phyloP scores from a whole-genome alignment of 2,113 vertebrate genomes.

The Eleginops maclovinus region DNA sequence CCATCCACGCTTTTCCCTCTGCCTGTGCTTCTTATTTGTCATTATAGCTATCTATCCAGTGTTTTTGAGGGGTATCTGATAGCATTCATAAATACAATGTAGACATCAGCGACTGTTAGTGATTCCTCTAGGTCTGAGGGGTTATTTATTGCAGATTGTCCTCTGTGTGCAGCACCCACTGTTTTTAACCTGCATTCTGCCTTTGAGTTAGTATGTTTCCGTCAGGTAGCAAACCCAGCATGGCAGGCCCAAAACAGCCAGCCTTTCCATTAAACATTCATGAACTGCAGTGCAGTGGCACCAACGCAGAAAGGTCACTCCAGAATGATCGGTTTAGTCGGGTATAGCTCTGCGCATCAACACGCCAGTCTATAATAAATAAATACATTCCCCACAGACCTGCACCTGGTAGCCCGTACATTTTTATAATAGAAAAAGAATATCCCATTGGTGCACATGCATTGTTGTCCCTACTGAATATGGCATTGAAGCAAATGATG shows the following conservation, averaged over 20 bases:
- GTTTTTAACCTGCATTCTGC: conserved; percentile 62
- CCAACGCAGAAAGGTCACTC: conserved; percentile 79
- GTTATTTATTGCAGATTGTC: conserved; percentile 48
- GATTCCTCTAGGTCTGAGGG: conserved; percentile 34
- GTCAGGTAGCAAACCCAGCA: conserved; percentile 63
- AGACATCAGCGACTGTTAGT: conserved; percentile 13
- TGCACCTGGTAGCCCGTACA: conserved; percentile 38
- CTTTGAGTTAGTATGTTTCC: conserved; percentile 68
- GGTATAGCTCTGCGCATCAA: conserved; percentile 50
- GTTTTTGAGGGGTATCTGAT: conserved; percentile 19
- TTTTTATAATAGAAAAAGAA: conserved; percentile 47
- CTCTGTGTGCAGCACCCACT: conserved; percentile 46
- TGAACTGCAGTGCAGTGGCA: conserved; percentile 74
- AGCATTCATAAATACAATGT: conserved; percentile 45
- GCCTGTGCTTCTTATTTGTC: conserved; percentile 12
- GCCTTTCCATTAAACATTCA: conserved; percentile 80
- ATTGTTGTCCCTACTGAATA: conserved; percentile 30
- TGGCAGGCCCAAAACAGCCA: conserved; percentile 71
- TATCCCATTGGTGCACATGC: conserved; percentile 34
- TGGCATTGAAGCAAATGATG: conserved; percentile 23
- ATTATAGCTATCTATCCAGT: background rate
- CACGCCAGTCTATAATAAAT: conserved; percentile 53
- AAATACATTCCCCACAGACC: conserved; percentile 51
- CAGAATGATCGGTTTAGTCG: conserved; percentile 64
- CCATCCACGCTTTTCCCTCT: background rate